Evolutionary conservation across 2,113 vertebrate species (phyloP).

Genomic region (Andinoacara biseriatus): DNA sequence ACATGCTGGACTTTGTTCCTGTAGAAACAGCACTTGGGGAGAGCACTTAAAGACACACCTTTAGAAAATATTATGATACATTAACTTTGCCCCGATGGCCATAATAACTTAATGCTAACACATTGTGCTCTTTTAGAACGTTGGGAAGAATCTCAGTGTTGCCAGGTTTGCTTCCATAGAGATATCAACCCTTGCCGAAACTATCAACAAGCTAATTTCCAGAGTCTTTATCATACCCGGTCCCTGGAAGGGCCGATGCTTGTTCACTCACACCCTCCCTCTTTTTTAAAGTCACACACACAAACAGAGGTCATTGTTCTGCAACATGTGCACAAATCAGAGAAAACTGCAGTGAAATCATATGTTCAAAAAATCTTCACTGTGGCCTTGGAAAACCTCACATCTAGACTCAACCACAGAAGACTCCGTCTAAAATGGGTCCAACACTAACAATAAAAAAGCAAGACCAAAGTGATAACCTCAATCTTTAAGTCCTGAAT

Average conservation of each 20-base stretch:
- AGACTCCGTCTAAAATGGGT: background rate
- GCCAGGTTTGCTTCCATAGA: constrained; percentile 55
- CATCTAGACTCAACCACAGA: background rate
- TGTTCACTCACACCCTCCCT: no score
- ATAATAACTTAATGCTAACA: constrained; percentile 51
- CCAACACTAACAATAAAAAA: background rate
- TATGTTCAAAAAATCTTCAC: constrained; percentile 22
- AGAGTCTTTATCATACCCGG: constrained; percentile 5
- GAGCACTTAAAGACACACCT: constrained; percentile 69
- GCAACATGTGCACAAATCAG: constrained; percentile 18
- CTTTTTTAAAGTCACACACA: background rate
- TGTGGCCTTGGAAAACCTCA: constrained; percentile 14
- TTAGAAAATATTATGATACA: constrained; percentile 75
- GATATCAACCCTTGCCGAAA: constrained; percentile 35
- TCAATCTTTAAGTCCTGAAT: background rate
- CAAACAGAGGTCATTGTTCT: no score
- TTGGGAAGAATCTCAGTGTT: constrained; percentile 44
- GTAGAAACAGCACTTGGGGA: constrained; percentile 53
- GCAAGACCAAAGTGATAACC: background rate
- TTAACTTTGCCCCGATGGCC: constrained; percentile 49
- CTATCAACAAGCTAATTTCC: constrained; percentile 35
- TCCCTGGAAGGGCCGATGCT: background rate
- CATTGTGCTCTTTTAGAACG: constrained; percentile 31
- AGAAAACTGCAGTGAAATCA: constrained; percentile 22
- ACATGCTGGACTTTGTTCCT: constrained; percentile 62